Percentiles rank a stretch among this genome's conserved stretches.
These are phyloP conservation scores for Bothrops jararaca DNA, from an alignment of 2,113 vertebrate species.

Conservation along the genomic window DNA sequence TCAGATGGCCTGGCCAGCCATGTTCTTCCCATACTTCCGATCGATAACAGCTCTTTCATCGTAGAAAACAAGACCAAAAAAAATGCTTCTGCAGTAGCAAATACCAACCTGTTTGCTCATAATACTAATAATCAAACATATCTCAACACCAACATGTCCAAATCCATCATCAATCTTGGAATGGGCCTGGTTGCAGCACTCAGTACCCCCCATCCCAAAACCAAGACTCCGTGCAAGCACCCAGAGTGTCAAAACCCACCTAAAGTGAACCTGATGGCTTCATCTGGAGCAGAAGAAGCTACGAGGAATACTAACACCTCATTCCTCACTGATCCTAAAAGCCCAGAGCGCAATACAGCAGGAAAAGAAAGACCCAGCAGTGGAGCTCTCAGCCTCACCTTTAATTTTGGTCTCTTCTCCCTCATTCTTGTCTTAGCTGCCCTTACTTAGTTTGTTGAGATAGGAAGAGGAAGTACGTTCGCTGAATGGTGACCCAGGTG, in stretches of 20 bases:
- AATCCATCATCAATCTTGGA: neutral
- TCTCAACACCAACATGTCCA: neutral
- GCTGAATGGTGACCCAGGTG: neutral
- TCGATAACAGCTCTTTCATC: neutral
- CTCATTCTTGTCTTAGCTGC: neutral
- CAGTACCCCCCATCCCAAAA: neutral
- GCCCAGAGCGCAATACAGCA: neutral
- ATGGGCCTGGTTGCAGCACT: neutral
- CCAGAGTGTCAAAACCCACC: neutral
- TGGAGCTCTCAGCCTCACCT: neutral
- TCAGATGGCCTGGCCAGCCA: too few relatives aligned
- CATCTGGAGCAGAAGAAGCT: neutral
- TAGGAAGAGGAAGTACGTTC: neutral
- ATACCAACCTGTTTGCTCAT: too few relatives aligned
- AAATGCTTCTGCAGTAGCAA: neutral
- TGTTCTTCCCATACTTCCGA: neutral
- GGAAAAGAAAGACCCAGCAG: neutral
- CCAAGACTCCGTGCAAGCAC: neutral
- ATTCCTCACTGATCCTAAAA: neutral
- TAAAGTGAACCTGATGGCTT: neutral
- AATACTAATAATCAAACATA: too few relatives aligned
- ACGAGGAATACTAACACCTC: neutral
- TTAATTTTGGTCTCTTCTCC: neutral
- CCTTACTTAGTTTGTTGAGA: neutral
- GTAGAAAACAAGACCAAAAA: neutral